These are phyloP conservation scores for Eupithecia subumbrata DNA, from an alignment of 2,888 invertebrate species.

Conservation along the genomic window DNA sequence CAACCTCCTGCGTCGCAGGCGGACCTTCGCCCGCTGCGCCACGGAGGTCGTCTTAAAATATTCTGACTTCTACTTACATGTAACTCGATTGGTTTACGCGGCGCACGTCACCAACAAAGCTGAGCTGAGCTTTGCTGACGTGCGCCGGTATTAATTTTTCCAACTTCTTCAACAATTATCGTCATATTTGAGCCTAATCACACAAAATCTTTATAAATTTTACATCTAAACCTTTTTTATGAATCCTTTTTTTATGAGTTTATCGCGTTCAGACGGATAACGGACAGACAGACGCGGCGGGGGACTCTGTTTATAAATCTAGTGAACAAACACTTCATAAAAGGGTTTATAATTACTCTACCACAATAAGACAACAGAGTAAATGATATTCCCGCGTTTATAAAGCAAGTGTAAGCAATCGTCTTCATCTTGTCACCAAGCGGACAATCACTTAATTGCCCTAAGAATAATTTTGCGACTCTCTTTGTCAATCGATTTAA, in stretches of 20 bases:
- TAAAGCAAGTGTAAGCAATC: neutral
- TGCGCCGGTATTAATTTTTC: too few species aligned
- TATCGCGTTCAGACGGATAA: neutral
- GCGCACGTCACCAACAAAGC: too few species aligned
- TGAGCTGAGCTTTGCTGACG: too few species aligned
- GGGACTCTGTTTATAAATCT: neutral
- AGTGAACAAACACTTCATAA: neutral
- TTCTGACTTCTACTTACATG: too few species aligned
- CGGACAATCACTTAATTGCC: slow-evolving; percentile 24
- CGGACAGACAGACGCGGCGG: neutral
- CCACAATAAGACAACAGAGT: neutral
- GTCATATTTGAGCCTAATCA: too few species aligned
- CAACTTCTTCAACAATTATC: too few species aligned
- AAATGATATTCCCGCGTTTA: neutral
- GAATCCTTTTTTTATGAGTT: neutral
- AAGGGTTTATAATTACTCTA: neutral
- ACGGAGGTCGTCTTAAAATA: too few species aligned
- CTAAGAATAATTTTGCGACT: slow-evolving; percentile 35
- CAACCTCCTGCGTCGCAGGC: too few species aligned
- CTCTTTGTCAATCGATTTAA: slow-evolving; percentile 44
- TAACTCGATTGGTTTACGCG: too few species aligned
- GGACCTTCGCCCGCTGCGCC: too few species aligned
- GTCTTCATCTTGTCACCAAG: neutral
- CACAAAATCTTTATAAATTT: too few species aligned
- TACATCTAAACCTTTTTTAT: too few species aligned